These are phyloP conservation scores for Psilanteris sp. DNA, from an alignment of 1,140 invertebrate genomes.

Conservation along the genomic window DNA sequence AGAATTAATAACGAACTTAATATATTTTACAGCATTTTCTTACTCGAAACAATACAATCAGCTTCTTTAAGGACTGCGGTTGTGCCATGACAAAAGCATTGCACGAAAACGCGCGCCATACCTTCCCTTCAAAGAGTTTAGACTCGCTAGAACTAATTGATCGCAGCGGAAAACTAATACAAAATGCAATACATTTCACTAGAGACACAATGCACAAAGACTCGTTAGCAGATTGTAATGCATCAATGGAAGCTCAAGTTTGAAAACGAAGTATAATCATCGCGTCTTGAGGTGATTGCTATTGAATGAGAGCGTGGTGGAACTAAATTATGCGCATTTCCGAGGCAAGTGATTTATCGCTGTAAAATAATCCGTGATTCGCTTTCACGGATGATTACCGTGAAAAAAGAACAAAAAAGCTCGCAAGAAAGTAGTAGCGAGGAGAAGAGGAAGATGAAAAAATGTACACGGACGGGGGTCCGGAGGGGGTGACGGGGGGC, in stretches of 20 bases:
- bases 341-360: slow-evolving; percentile 53
- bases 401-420: slow-evolving; percentile 17
- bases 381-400: slow-evolving; percentile 68
- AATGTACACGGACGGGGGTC: background rate
- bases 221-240: slow-evolving; percentile 42
- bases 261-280: slow-evolving; percentile 44
- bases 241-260: slow-evolving; percentile 21
- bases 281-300: slow-evolving; percentile 39
- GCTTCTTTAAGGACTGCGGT: no score
- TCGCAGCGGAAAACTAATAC: slow-evolving; percentile 3
- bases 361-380: slow-evolving; percentile 66
- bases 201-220: slow-evolving; percentile 25
- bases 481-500: background rate
- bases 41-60: no score
- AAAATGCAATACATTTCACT: slow-evolving; percentile 21
- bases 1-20: no score
- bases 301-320: slow-evolving; percentile 39
- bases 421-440: background rate
- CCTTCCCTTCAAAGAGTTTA: background rate
- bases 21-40: no score
- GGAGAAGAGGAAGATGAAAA: background rate
- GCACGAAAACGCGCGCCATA: no score
- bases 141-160: slow-evolving; percentile 8
- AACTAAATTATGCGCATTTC: slow-evolving; percentile 54
- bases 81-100: no score